These are phyloP conservation scores for Cylindroiulus punctatus DNA, from an alignment of 2,888 invertebrate genomes.

Conservation along the genomic window DNA sequence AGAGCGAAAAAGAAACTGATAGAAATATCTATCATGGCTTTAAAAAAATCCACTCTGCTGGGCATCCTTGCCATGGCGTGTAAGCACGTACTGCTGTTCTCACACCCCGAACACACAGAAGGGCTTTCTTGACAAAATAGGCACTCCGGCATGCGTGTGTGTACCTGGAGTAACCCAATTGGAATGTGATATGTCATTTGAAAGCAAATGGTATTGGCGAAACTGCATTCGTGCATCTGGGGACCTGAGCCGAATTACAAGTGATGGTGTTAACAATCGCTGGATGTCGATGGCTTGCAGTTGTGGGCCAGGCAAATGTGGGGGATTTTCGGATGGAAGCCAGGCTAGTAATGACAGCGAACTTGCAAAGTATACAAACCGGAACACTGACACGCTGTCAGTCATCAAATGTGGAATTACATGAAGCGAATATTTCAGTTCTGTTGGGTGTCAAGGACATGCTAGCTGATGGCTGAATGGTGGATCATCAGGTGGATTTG, in stretches of 20 bases:
- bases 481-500: no score
- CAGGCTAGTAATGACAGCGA: no score
- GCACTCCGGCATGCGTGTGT: background rate
- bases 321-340: no score
- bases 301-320: no score
- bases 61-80: background rate
- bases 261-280: slow-evolving; percentile 20
- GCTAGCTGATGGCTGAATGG: no score
- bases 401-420: no score
- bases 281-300: background rate
- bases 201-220: slow-evolving; percentile 20
- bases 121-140: background rate
- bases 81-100: background rate
- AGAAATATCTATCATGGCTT: slow-evolving; percentile 27
- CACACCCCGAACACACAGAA: background rate
- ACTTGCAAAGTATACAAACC: no score
- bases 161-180: slow-evolving; percentile 10
- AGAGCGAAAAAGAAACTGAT: slow-evolving; percentile 20
- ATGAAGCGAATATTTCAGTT: no score
- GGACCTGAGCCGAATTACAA: slow-evolving; percentile 20
- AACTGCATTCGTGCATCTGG: background rate
- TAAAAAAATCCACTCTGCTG: background rate
- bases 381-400: no score
- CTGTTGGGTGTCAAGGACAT: no score
- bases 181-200: slow-evolving; percentile 26